A percentile compares a stretch with the other conserved stretches of the same genome.
These are phyloP conservation scores for Bradypus variegatus DNA, from an alignment of 2,797 vertebrate species.

Conservation along the genomic window DNA sequence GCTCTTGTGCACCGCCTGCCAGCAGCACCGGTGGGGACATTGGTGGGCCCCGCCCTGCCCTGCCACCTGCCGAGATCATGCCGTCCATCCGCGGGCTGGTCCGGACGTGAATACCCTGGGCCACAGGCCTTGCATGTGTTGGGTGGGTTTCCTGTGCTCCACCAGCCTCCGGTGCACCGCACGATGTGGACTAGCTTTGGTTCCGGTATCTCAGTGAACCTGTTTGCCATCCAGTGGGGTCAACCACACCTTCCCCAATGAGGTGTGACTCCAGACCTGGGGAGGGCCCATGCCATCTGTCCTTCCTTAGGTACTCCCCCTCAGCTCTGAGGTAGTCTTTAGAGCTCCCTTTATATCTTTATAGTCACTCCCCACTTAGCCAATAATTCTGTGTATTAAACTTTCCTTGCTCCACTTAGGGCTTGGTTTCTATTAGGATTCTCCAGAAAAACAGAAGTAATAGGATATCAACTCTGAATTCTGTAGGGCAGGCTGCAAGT, in stretches of 20 bases:
- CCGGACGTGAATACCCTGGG: background rate
- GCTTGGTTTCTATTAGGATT: too few species aligned
- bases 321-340: background rate
- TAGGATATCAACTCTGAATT: too few species aligned
- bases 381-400: background rate
- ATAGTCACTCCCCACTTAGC: background rate
- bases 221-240: background rate
- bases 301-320: too few species aligned
- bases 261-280: background rate
- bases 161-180: background rate
- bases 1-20: too few species aligned
- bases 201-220: background rate
- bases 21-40: fast-evolving
- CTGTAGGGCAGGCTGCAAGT: too few species aligned
- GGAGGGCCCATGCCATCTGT: background rate
- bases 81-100: background rate
- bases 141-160: background rate
- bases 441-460: too few species aligned
- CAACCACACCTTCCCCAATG: background rate
- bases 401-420: too few species aligned
- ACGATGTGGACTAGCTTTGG: background rate
- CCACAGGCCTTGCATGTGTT: background rate
- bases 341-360: background rate
- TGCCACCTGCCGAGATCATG: too few species aligned
- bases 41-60: background rate